Evolutionary conservation across 2,113 vertebrate genomes (phyloP), one percentile per base, ranked within the genome.

Genomic region (Rhizomys pruinosus): DNA sequence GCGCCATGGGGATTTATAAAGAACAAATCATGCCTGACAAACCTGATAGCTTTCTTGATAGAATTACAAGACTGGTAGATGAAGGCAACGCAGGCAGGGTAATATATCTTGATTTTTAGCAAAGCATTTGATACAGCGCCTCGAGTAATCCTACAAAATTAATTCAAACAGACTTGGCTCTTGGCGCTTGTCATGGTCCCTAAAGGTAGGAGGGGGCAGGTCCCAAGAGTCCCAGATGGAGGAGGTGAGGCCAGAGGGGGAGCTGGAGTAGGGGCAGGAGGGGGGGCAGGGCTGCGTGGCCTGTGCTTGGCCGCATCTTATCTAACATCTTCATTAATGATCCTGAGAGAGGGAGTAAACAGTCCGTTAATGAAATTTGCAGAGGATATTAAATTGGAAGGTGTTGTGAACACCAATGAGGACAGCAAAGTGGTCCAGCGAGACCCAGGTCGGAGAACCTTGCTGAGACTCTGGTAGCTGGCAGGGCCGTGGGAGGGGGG

Each of bases 1-100:
- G 91, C 89, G 95, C 96, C 4, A 2, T 94, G 93, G 95, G 96
- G 93, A 96, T 97, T 97, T 96, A 96, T 87, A 96, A 95, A 91
- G 96, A 97, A 97, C 96, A 97, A 97, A 97, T 97, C 97, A 96
- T 88, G 94, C 97, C 95, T 96, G 96, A 97, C 97, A 97, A 96
- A 97, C 96, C 95, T 94, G 97, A 97, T 97, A 95, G 96, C 96
- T 97, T 97, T 97, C 92, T 92, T 97, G 97, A 97, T 97, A 96
- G 97, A 97, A 97, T 97, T 97, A 97, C 97, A 97, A 97, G 97
- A 92, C 96, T 76, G 90, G 90, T 87, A 93, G 95, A 97, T 96
- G 96, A 97, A 97, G 96, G 95, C 87, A 97, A 96, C 44, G 63
- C 92, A 91, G 93, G 92, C 95, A 87, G 93, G 93, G 96, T 96